These are phyloP conservation scores for Sebastes steindachneri DNA, from an alignment of 2,797 vertebrate genomes.

Conservation along the genomic window DNA sequence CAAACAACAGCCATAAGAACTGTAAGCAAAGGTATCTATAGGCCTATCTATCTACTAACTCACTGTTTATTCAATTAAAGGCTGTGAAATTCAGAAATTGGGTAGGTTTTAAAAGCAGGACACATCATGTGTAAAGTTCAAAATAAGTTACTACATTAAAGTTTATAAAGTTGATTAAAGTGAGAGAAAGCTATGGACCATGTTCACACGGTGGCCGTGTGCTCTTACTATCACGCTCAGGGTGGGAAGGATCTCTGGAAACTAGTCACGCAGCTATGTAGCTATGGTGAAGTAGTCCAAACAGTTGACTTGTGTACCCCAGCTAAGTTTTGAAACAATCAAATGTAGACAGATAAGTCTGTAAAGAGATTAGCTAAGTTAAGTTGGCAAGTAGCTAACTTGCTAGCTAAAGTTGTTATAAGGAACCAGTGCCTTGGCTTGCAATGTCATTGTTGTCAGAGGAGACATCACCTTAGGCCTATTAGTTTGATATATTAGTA, in stretches of 20 bases:
- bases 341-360: too few species aligned
- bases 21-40: not conserved
- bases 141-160: not conserved
- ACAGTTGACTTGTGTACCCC: too few species aligned
- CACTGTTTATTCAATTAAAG: not conserved
- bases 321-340: too few species aligned
- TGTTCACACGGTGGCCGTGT: too few species aligned
- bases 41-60: not conserved
- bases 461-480: too few species aligned
- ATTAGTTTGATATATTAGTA: too few species aligned
- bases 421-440: not conserved
- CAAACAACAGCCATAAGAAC: not conserved
- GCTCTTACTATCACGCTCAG: too few species aligned
- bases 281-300: too few species aligned
- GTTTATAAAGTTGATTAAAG: not conserved
- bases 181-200: not conserved
- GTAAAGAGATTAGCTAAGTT: too few species aligned
- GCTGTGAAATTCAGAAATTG: not conserved
- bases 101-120: not conserved
- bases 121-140: not conserved
- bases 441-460: not conserved
- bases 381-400: not conserved
- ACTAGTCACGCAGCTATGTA: too few species aligned
- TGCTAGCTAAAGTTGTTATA: not conserved
- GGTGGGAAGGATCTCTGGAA: too few species aligned